phyloP scores from a whole-genome alignment of 2,113 vertebrate genomes.

The Rattus rattus region DNA sequence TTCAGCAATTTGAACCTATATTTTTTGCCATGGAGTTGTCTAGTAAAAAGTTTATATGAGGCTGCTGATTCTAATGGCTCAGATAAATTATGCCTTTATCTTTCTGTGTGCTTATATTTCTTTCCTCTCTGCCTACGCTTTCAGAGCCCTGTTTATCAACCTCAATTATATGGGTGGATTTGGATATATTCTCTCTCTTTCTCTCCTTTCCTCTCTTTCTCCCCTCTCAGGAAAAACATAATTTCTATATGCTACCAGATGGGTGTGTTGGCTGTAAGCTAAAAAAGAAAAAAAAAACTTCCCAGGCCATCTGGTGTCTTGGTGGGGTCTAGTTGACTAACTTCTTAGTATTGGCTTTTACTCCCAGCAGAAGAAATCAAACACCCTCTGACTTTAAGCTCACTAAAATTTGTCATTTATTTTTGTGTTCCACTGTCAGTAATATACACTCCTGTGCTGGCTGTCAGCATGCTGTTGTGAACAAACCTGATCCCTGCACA shows the following conservation, averaged over 20 bases:
- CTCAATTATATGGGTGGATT: constrained; percentile 78
- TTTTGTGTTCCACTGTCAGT: constrained; percentile 11
- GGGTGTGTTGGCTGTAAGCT: constrained; percentile 86
- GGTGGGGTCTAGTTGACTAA: constrained; percentile 80
- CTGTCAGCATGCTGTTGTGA: not conserved
- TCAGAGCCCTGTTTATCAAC: constrained; percentile 83
- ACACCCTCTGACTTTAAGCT: constrained; percentile 49
- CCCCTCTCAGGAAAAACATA: constrained; percentile 44
- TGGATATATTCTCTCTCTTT: constrained; percentile 56
- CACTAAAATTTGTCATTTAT: not conserved
- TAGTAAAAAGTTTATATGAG: constrained; percentile 79
- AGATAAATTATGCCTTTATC: constrained; percentile 83
- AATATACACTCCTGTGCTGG: not conserved
- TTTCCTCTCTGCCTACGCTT: constrained; percentile 78
- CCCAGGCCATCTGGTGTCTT: constrained; percentile 84
- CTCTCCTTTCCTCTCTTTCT: not conserved
- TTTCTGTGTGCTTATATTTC: constrained; percentile 82
- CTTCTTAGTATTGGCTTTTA: constrained; percentile 78
- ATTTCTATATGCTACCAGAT: constrained; percentile 83
- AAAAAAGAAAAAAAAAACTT: constrained; percentile 79
- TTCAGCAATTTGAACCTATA: constrained; percentile 67
- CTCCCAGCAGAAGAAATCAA: constrained; percentile 78
- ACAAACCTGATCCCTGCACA: not conserved
- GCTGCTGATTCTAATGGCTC: constrained; percentile 76
- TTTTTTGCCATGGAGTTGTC: constrained; percentile 63